A percentile compares a stretch with the other conserved stretches of the same genome.
Evolutionary conservation across 2,888 invertebrate species (phyloP).

Genomic region (Spodoptera littoralis): DNA sequence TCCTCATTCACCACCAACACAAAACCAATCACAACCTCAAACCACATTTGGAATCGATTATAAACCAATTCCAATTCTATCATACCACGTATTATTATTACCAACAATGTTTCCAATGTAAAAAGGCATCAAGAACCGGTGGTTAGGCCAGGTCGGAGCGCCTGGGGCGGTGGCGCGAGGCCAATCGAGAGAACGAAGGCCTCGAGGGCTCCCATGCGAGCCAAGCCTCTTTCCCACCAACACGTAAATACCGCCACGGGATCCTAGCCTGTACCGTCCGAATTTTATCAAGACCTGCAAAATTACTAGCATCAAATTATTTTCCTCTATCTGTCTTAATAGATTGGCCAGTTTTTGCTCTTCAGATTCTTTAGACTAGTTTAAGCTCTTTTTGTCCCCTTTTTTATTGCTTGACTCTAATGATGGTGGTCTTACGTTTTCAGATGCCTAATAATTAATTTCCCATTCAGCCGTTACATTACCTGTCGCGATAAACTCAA

Average conservation of each 20-base stretch:
- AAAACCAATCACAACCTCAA: slow-evolving; percentile 46
- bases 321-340: slow-evolving; percentile 5
- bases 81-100: slow-evolving; percentile 54
- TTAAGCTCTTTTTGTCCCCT: slow-evolving; percentile 18
- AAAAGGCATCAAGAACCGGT: slow-evolving; percentile 65
- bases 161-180: slow-evolving; percentile 75
- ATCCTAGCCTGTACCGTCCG: slow-evolving; percentile 63
- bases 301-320: slow-evolving; percentile 40
- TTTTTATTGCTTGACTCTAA: slow-evolving; percentile 29
- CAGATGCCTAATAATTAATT: slow-evolving; percentile 31
- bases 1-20: slow-evolving; percentile 28
- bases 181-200: slow-evolving; percentile 78
- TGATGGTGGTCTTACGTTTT: slow-evolving; percentile 9
- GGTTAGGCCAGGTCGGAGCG: slow-evolving; percentile 76
- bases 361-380: slow-evolving; percentile 3
- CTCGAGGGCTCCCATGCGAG: slow-evolving; percentile 77
- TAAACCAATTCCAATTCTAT: slow-evolving; percentile 55
- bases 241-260: slow-evolving; percentile 61
- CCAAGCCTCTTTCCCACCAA: slow-evolving; percentile 79
- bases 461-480: slow-evolving; percentile 34
- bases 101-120: slow-evolving; percentile 53
- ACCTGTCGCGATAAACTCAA: slow-evolving; percentile 35
- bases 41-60: slow-evolving; percentile 55
- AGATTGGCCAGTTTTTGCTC: slow-evolving; percentile 20
- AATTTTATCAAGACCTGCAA: slow-evolving; percentile 54